phyloP scores from a whole-genome alignment of 37 sponge, comb jelly and placozoan species.

The Aphrocallistes beatrix region DNA sequence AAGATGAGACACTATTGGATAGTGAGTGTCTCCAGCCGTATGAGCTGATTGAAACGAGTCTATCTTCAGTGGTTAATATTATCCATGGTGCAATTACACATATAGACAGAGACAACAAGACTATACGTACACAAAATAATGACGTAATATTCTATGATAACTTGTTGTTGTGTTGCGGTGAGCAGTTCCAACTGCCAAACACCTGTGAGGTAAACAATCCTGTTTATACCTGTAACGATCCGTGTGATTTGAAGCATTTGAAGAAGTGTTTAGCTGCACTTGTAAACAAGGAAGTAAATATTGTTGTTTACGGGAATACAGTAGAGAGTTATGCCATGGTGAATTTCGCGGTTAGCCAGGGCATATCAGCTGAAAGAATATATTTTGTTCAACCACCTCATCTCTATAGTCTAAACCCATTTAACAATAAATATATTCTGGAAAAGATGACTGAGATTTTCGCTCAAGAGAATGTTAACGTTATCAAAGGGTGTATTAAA shows the following conservation, averaged over 20 bases:
- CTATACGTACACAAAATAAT: background rate
- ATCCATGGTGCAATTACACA: background rate
- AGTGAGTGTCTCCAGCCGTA: background rate
- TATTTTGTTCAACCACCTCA: background rate
- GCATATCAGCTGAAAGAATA: background rate
- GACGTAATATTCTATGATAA: background rate
- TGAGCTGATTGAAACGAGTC: background rate
- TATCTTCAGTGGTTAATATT: slow-evolving; percentile 5
- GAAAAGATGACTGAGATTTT: background rate
- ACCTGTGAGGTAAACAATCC: background rate
- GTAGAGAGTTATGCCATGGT: background rate
- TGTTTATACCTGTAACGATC: background rate
- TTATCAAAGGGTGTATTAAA: background rate
- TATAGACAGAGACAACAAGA: background rate
- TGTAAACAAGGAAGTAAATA: background rate
- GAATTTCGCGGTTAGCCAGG: background rate
- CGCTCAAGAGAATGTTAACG: background rate
- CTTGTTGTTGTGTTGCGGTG: slow-evolving; percentile 17
- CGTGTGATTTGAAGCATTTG: background rate
- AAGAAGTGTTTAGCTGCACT: background rate
- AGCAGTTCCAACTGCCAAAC: slow-evolving; percentile 14
- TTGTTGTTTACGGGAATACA: background rate
- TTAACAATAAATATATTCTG: background rate
- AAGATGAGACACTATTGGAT: background rate
- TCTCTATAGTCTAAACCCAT: background rate